Percentiles rank a stretch among this genome's conserved stretches.
Conservation (phyloP, 2,113 vertebrate genomes). For the Carlito syrichta region DNA sequence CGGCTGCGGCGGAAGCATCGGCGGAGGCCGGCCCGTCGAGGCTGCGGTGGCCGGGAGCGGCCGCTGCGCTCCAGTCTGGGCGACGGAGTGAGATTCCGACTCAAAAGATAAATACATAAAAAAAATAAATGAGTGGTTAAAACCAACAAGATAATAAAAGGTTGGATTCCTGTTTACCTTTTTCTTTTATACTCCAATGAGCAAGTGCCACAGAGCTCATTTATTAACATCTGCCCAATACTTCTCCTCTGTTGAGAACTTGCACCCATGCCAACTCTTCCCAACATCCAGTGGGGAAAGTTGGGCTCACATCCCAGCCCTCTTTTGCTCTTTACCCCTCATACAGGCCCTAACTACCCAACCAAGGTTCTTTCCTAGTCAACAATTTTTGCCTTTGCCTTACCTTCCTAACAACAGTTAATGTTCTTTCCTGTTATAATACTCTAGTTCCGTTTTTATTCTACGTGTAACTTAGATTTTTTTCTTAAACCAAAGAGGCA, state of each 20-base stretch:
- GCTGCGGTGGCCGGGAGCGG: too few species aligned
- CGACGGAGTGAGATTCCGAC: too few species aligned
- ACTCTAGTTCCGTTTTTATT: background rate
- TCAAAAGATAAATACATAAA: too few species aligned
- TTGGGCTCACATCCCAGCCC: background rate
- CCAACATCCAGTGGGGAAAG: background rate
- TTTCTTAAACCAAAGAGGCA: background rate
- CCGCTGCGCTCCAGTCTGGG: too few species aligned
- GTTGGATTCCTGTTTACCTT: background rate
- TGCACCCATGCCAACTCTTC: background rate
- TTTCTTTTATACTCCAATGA: background rate
- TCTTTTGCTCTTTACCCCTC: background rate
- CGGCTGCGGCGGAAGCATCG: too few species aligned
- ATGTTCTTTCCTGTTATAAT: background rate
- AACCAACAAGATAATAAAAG: background rate
- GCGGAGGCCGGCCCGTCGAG: too few species aligned
- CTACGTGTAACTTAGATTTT: background rate
- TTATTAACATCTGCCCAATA: background rate
- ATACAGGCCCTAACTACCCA: background rate
- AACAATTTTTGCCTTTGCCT: background rate
- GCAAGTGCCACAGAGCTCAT: background rate
- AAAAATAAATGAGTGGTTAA: background rate
- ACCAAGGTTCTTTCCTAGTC: background rate
- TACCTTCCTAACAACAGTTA: background rate
- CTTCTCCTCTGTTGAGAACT: background rate